Percentiles rank a stretch among this genome's conserved stretches.
Conservation (phyloP, 2,888 invertebrate species). For the Platynereis dumerilii region DNA sequence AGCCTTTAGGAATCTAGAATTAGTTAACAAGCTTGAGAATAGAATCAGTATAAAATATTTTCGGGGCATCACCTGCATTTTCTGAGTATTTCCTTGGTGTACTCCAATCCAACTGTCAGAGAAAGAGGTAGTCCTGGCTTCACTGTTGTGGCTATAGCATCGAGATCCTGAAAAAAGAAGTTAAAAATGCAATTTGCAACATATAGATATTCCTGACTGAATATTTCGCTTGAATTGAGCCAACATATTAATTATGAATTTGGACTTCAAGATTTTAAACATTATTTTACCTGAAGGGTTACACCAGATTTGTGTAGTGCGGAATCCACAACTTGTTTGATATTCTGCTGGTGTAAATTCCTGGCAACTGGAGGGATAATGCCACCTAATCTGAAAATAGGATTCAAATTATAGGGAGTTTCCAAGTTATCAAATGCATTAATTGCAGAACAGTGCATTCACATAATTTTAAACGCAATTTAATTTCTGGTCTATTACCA, state of each 20-base stretch:
- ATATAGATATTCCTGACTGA: no score
- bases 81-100: constrained; percentile 79
- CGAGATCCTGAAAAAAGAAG: constrained; percentile 68
- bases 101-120: constrained; percentile 79
- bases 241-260: no score
- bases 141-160: constrained; percentile 90
- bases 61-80: constrained; percentile 52
- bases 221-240: no score
- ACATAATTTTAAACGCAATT: no score
- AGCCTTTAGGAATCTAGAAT: constrained; percentile 18
- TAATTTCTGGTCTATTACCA: no score
- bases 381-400: constrained; percentile 75
- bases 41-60: neutral
- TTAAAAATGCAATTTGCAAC: no score
- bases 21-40: no score
- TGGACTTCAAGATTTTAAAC: no score
- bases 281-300: constrained; percentile 22
- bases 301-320: constrained; percentile 29
- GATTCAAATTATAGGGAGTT: neutral
- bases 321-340: constrained; percentile 72
- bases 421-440: neutral
- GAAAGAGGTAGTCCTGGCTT: constrained; percentile 86
- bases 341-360: constrained; percentile 80
- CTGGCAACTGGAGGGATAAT: constrained; percentile 88
- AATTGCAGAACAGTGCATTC: neutral